Conservation (phyloP, 2,113 vertebrate genomes). For the Tiliqua scincoides region DNA sequence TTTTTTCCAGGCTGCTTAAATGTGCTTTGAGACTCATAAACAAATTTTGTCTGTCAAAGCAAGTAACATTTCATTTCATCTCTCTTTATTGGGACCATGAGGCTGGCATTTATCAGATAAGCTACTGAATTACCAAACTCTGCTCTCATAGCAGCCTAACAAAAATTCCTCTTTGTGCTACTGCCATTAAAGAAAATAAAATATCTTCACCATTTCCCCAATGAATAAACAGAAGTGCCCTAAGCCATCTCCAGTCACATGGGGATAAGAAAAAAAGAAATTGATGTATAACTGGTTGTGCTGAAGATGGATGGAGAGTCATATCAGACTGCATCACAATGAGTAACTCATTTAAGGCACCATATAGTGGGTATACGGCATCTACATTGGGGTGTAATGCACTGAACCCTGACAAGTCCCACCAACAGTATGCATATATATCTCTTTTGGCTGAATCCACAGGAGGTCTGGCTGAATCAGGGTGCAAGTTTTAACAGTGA, state of each 20-base stretch:
- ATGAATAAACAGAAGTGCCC: neutral
- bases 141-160: constrained; percentile 50
- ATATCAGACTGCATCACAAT: neutral
- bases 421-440: neutral
- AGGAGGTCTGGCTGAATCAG: neutral
- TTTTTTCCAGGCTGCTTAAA: constrained; percentile 47
- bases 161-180: constrained; percentile 19
- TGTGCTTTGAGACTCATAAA: constrained; percentile 52
- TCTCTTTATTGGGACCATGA: constrained; percentile 61
- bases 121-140: constrained; percentile 58
- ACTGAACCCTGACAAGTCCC: too few relatives aligned
- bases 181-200: neutral
- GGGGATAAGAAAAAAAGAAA: neutral
- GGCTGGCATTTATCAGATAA: constrained; percentile 64
- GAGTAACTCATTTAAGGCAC: neutral
- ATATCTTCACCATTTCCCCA: constrained; percentile 25
- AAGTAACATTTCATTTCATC: constrained; percentile 59
- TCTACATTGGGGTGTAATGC: neutral
- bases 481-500: constrained; percentile 6
- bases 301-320: neutral
- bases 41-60: constrained; percentile 66
- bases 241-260: constrained; percentile 21
- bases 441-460: neutral
- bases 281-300: neutral
- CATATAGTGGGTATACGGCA: neutral